A percentile compares a stretch with the other conserved stretches of the same genome.
These are phyloP conservation scores for Sebastes trivittatus DNA, from an alignment of 2,797 vertebrate genomes.

Conservation along the genomic window DNA sequence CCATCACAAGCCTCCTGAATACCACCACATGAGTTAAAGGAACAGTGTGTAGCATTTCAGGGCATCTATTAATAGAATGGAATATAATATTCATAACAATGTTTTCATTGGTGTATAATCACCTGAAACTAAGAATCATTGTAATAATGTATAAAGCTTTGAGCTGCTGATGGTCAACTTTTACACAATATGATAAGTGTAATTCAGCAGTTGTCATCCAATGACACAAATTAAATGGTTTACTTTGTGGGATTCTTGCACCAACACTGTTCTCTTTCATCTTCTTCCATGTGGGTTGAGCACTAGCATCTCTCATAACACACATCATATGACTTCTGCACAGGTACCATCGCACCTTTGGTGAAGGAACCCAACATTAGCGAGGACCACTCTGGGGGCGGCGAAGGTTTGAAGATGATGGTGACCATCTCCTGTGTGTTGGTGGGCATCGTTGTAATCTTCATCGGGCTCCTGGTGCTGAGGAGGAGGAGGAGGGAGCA, in stretches of 20 bases:
- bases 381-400: conserved; percentile 86
- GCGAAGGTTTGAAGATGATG: conserved; percentile 96
- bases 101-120: too few species aligned
- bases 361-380: conserved; percentile 92
- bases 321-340: neutral
- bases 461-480: conserved; percentile 90
- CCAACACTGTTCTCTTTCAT: neutral
- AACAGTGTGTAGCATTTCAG: too few species aligned
- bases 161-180: too few species aligned
- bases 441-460: conserved; percentile 91
- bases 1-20: conserved; percentile 17
- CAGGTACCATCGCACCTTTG: conserved; percentile 96
- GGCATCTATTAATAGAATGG: too few species aligned
- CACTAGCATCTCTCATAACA: neutral
- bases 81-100: too few species aligned
- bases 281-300: neutral
- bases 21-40: neutral
- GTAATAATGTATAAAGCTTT: too few species aligned
- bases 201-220: too few species aligned
- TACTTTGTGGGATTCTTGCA: neutral
- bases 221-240: too few species aligned
- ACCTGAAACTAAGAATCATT: too few species aligned
- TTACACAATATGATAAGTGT: too few species aligned
- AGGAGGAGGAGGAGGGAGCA: conserved; percentile 94
- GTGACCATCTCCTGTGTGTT: conserved; percentile 96